phyloP scores from a whole-genome alignment of 2,888 invertebrate species.

The Plutella xylostella region DNA sequence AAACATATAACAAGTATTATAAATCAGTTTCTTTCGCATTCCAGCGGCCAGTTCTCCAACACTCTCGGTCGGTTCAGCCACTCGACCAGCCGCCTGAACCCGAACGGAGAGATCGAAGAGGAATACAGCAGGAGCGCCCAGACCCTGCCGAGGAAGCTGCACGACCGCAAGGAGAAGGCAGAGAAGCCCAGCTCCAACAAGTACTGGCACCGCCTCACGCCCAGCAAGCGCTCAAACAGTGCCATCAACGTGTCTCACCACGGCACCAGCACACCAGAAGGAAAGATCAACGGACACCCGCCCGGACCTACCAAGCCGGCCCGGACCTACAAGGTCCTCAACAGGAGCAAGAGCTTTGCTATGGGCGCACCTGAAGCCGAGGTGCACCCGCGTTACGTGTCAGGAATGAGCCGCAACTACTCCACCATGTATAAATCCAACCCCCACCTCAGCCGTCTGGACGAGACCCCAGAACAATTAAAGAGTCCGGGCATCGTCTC shows the following conservation, averaged over 20 bases:
- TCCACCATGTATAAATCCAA: constrained; percentile 80
- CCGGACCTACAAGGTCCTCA: constrained; percentile 80
- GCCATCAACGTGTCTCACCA: constrained; percentile 74
- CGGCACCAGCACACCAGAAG: constrained; percentile 41
- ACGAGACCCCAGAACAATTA: constrained; percentile 77
- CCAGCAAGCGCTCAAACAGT: constrained; percentile 68
- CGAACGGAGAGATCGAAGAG: constrained; percentile 63
- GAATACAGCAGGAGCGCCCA: constrained; percentile 75
- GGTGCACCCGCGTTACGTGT: constrained; percentile 57
- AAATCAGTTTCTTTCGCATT: constrained; percentile 37
- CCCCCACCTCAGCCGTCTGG: constrained; percentile 78
- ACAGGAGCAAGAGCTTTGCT: constrained; percentile 88
- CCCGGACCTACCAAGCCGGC: constrained; percentile 83
- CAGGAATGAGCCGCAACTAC: constrained; percentile 58
- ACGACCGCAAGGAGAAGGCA: constrained; percentile 57
- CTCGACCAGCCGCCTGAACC: constrained; percentile 78
- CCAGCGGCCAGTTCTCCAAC: constrained; percentile 77
- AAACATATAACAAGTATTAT: neutral
- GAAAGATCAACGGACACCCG: constrained; percentile 55
- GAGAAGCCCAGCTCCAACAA: constrained; percentile 54
- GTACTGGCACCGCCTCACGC: constrained; percentile 62
- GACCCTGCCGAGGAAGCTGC: constrained; percentile 79
- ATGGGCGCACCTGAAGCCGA: constrained; percentile 75
- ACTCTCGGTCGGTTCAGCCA: constrained; percentile 87
- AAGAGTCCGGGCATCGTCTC: constrained; percentile 91